Evolutionary conservation across 2,113 vertebrate genomes (phyloP).

Genomic region (Danionella cerebrum): DNA sequence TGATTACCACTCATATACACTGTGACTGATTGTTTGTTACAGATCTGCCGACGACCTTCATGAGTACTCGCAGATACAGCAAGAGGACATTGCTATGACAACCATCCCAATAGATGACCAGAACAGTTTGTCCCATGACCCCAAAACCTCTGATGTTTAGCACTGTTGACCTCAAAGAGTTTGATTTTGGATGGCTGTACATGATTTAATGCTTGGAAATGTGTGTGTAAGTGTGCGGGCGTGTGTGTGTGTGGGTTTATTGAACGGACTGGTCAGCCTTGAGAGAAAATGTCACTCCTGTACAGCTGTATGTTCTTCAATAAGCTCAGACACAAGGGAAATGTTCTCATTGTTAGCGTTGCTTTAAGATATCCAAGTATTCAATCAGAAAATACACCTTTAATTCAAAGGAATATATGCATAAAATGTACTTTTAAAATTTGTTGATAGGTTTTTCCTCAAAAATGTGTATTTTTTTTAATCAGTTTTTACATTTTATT

Average conservation of each 20-base stretch:
- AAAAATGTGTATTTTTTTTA: too few species aligned
- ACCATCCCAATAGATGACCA: slow-evolving; percentile 33
- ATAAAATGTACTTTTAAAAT: too few species aligned
- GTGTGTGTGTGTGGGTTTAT: slow-evolving; percentile 25
- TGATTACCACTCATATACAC: neutral
- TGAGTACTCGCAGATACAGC: slow-evolving; percentile 36
- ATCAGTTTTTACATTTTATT: too few species aligned
- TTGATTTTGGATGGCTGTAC: slow-evolving; percentile 20
- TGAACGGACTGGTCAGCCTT: neutral
- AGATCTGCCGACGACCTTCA: slow-evolving; percentile 30
- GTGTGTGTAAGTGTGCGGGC: slow-evolving; percentile 23
- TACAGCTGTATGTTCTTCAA: neutral
- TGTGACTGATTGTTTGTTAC: neutral
- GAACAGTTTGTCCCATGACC: slow-evolving; percentile 46
- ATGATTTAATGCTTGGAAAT: slow-evolving; percentile 32
- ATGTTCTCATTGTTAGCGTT: too few species aligned
- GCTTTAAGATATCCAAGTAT: too few species aligned
- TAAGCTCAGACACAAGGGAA: too few species aligned
- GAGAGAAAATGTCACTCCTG: neutral
- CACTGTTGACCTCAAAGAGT: neutral
- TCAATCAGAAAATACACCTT: too few species aligned
- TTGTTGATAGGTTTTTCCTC: too few species aligned
- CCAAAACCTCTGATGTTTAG: slow-evolving; percentile 43
- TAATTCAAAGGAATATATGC: too few species aligned
- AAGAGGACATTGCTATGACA: slow-evolving; percentile 44